Conservation (phyloP, 2,113 vertebrate species). For the Gymnogyps californianus region DNA sequence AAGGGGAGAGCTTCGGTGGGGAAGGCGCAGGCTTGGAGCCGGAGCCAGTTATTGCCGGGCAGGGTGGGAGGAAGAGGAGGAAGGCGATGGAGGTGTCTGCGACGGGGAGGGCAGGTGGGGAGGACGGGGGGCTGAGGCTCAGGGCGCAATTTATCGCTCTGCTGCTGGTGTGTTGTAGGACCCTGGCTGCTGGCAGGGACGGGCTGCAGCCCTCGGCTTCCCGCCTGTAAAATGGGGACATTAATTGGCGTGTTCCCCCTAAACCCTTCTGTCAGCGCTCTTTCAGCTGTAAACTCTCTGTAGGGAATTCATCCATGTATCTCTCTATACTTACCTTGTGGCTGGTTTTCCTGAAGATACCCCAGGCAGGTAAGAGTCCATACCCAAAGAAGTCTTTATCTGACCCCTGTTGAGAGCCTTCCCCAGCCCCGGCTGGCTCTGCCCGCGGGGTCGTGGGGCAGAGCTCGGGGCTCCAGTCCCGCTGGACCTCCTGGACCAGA, state of each 20-base stretch:
- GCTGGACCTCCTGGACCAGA: background rate
- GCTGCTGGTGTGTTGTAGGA: background rate
- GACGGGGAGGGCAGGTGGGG: background rate
- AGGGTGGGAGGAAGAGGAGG: background rate
- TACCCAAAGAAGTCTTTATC: background rate
- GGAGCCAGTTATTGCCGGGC: background rate
- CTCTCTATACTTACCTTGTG: fast-evolving
- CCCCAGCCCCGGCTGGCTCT: background rate
- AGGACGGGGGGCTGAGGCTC: background rate
- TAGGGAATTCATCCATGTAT: fast-evolving
- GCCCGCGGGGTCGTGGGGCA: fast-evolving
- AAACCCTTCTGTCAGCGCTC: fast-evolving
- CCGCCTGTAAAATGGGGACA: background rate
- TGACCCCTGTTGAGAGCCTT: fast-evolving
- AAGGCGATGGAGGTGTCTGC: background rate
- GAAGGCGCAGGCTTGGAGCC: background rate
- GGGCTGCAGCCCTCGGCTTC: background rate
- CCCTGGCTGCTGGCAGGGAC: background rate
- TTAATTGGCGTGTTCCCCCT: fast-evolving
- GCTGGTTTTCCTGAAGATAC: background rate
- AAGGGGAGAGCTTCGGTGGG: background rate
- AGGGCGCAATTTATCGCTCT: background rate
- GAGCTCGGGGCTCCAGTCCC: background rate
- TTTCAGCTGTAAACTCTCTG: background rate
- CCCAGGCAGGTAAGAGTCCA: fast-evolving